Base-by-base conservation (phyloP, 1,140 invertebrate genomes). In the Drosophila sucinea region DNA sequence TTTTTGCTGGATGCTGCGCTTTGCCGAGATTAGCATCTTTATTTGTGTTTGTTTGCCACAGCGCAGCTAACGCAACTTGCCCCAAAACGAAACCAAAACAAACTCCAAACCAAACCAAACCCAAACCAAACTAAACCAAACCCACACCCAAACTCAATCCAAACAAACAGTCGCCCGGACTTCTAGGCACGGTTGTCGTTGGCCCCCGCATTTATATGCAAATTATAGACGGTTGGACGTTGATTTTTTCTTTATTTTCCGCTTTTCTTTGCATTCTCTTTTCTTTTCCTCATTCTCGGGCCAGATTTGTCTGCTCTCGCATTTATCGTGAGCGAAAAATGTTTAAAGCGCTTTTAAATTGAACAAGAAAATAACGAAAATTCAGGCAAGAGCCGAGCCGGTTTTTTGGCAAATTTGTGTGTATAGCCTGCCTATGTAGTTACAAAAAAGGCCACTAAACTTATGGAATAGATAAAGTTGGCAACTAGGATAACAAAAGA, bases 11-110 rank as follows among this genome's bases (percentile, higher is more conserved):
- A 79, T 69, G 67, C 55, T 79, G 83, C 79, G 84, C 79, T 87
- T 77, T 83, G 74, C 73, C 73, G 81, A 89, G 84, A 89, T 89
- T 89, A 89, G 84, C 84, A 89, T 89, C 84, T 89, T 89, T 89
- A 89, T 89, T 89, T 89, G 84, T 89, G 84, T 89, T 89, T 82
- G 84, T 70, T 73, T 84, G 84, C 84, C 84, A 60, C 84, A 87
- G 81, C 61, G 51, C 56, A 70, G 71, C 60, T 62, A 60, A 64
- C 32, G 56, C 30, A 60, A 69, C 57, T 65, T 65, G 51, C 32
- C 62, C 40, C 62, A 47, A 63, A 27, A 51, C 23, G 44, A 51
- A 51, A 51, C 23, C 23, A 51, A 51, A 27, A 25, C 44, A 25
- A 51, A n/a, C 8, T 25, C 44, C 44, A 51, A 51, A 51, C 23